Evolutionary conservation across 2,113 vertebrate genomes (phyloP).

Genomic region (Lipophrys pholis): DNA sequence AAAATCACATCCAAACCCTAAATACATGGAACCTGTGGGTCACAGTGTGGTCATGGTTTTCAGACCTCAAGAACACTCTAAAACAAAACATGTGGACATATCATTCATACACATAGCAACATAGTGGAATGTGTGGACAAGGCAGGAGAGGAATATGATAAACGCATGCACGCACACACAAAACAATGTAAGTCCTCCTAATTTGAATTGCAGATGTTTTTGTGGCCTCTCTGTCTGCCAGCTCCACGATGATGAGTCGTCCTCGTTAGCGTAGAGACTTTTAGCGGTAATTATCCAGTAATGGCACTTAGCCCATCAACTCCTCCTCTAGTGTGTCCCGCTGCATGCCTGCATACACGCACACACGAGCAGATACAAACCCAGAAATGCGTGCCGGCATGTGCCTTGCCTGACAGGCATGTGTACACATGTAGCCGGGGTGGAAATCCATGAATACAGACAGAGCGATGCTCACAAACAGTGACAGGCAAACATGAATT

Average conservation of each 20-base stretch:
- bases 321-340: slow-evolving; percentile 59
- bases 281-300: slow-evolving; percentile 76
- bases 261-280: slow-evolving; percentile 68
- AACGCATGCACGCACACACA: slow-evolving; percentile 1
- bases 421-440: background rate
- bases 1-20: too few relatives aligned
- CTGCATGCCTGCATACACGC: slow-evolving; percentile 8
- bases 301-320: slow-evolving; percentile 73
- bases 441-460: slow-evolving; percentile 36
- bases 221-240: slow-evolving; percentile 48
- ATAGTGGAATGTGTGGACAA: too few relatives aligned
- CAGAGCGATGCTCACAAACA: slow-evolving; percentile 23
- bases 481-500: slow-evolving; percentile 26
- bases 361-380: background rate
- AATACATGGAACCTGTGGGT: too few relatives aligned
- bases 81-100: too few relatives aligned
- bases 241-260: slow-evolving; percentile 57
- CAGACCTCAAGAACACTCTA: too few relatives aligned
- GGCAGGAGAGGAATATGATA: too few relatives aligned
- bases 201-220: slow-evolving; percentile 74
- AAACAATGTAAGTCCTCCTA: slow-evolving; percentile 23
- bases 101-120: too few relatives aligned
- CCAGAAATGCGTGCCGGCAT: too few relatives aligned
- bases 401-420: too few relatives aligned
- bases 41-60: too few relatives aligned